Base-by-base conservation (phyloP, 2,797 vertebrate genomes). In the Propithecus deckenii region DNA sequence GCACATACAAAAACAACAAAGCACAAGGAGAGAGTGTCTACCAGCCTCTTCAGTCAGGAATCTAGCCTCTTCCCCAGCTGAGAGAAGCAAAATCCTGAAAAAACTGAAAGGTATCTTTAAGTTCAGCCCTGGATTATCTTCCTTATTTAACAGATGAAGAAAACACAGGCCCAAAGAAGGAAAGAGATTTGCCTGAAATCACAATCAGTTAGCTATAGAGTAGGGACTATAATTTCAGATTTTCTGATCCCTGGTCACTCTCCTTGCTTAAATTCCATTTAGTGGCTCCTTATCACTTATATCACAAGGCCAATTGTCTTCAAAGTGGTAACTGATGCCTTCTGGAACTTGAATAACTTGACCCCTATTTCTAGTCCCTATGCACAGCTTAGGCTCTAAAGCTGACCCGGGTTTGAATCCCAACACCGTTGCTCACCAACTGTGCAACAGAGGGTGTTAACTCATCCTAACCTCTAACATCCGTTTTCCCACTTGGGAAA, bases 61-160 rank as follows among this genome's bases (percentile, higher is more conserved):
- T 80, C 20, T 78, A 52, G 15, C 12, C 25, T 38, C 55, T 80
- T 55, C 6, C 38, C 48, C 2, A 72, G 1, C 25, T 10, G 5
- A 79, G 17, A 84, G 55, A 94, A 91, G 25, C 35, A 71, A 83
- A 96, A 76, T 79, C 20, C 9, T 85, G 5, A 84, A 94, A 84
- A 59, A 76, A 28, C 46, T 32, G 5, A 86, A 92, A 86, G 38
- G 32, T 41, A 91, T 86, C 28, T 28, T 75, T 67, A 43, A 63
- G 41, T 80, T 87, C 25, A 41, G 43, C 8, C 22, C 30, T 92
- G 95, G 79, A 72, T 50, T 14, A 78, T 32, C 30, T 25, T 65
- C 32, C 38, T 97, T 55, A 95, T 59, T 76, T 95, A 80, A 86
- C 4, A 91, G 61, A 92, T n/a, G 8, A 52, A 90, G 57, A 91